Percentiles rank a stretch among this genome's conserved stretches.
phyloP scores from a whole-genome alignment of 1,140 invertebrate genomes.

The Drosophila fuyamai region DNA sequence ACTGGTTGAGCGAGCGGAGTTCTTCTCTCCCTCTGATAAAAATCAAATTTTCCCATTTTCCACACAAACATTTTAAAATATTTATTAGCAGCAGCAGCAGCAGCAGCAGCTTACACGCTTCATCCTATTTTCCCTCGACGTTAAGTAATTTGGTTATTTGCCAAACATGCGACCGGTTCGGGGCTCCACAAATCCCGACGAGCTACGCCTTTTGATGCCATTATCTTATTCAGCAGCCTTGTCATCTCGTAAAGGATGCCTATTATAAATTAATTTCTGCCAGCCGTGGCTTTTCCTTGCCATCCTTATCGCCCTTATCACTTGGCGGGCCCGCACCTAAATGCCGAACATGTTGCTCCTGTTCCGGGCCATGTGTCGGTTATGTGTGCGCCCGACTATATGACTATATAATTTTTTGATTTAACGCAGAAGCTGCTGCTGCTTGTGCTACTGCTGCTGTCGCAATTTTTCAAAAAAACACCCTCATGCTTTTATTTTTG shows the following conservation, averaged over 20 bases:
- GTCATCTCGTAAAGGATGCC: conserved; percentile 83
- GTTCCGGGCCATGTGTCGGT: conserved; percentile 23
- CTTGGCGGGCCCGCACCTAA: conserved; percentile 45
- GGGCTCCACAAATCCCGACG: conserved; percentile 28
- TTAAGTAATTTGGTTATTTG: conserved; percentile 82
- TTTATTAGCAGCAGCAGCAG: conserved; percentile 68
- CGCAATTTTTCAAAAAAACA: conserved; percentile 78
- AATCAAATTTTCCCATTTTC: conserved; percentile 71
- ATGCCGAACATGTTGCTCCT: conserved; percentile 68
- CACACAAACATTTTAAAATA: conserved; percentile 76
- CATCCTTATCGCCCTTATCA: conserved; percentile 67
- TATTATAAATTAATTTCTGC: conserved; percentile 84
- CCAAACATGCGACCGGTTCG: conserved; percentile 66
- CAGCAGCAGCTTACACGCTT: conserved; percentile 67
- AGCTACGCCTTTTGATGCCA: conserved; percentile 65
- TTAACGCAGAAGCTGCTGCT: conserved; percentile 65
- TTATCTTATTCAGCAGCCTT: conserved; percentile 82
- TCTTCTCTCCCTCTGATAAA: conserved; percentile 16
- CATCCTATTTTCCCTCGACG: conserved; percentile 59
- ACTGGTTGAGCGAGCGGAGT: conserved; percentile 10
- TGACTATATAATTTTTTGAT: conserved; percentile 84
- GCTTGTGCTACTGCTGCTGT: conserved; percentile 57
- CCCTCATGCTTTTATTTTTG: conserved; percentile 66
- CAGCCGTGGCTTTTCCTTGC: conserved; percentile 56
- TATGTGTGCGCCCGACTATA: conserved; percentile 64